Percentiles rank a stretch among this genome's conserved stretches.
These are phyloP conservation scores for Chelonoidis abingdonii DNA, from an alignment of 2,113 vertebrate genomes.

Conservation along the genomic window DNA sequence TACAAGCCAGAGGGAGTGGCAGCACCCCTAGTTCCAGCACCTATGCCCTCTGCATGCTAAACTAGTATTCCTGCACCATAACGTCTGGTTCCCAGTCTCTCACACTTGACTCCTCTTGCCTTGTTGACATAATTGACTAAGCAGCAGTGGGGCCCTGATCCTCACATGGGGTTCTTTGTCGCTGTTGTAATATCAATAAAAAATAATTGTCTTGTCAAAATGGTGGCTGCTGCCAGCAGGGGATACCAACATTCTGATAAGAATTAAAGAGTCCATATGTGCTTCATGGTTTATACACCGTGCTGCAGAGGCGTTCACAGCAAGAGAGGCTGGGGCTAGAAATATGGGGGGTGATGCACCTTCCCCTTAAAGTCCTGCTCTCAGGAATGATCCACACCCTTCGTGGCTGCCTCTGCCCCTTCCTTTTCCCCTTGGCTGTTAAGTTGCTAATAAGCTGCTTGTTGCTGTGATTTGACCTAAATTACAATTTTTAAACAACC, in stretches of 20 bases:
- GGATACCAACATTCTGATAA: neutral
- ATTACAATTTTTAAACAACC: conserved; percentile 75
- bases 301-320: neutral
- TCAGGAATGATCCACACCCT: neutral
- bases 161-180: neutral
- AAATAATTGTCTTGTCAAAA: neutral
- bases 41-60: neutral
- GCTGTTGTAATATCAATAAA: neutral
- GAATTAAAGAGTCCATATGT: neutral
- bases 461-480: conserved; percentile 67
- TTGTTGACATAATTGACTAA: neutral
- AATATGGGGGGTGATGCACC: neutral
- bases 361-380: neutral
- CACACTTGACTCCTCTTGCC: neutral
- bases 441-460: conserved; percentile 72
- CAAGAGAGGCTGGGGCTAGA: accelerated
- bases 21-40: no score
- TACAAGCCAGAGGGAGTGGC: no score
- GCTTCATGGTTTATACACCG: neutral
- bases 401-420: conserved; percentile 13
- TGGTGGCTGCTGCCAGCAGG: neutral
- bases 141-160: neutral
- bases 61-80: neutral
- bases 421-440: conserved; percentile 56
- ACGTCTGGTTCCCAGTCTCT: neutral